Evolutionary conservation across 2,797 vertebrate genomes (phyloP).

Genomic region (Coendou prehensilis): DNA sequence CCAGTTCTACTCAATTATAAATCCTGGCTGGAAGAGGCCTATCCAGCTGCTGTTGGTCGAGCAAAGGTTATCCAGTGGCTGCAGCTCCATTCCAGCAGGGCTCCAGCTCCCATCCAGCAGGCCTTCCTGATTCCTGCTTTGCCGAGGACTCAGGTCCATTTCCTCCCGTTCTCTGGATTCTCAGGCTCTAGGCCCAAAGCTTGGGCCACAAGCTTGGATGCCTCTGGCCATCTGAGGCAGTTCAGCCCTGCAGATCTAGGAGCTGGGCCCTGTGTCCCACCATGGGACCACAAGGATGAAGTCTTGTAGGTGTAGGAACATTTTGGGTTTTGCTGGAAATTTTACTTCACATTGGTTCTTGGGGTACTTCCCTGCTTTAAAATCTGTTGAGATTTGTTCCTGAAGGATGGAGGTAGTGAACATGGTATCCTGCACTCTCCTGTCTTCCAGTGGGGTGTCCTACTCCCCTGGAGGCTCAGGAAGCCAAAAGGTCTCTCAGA

Average conservation of each 20-base stretch:
- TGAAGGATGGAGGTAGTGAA: not conserved
- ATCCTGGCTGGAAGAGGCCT: not conserved
- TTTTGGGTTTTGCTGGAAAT: not conserved
- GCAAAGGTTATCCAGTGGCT: not conserved
- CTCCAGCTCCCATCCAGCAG: not conserved
- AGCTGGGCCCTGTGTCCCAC: not conserved
- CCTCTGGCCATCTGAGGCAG: too few species aligned
- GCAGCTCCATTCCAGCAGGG: not conserved
- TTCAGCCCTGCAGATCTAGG: not conserved
- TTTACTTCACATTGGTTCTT: not conserved
- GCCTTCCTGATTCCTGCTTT: not conserved
- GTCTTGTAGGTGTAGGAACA: not conserved
- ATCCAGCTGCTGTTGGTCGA: not conserved
- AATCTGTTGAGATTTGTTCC: not conserved
- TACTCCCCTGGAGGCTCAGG: too few species aligned
- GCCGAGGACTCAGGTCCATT: fast-evolving
- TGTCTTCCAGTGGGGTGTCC: not conserved
- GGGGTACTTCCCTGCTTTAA: not conserved
- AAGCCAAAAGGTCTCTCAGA: not conserved
- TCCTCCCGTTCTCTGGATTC: not conserved
- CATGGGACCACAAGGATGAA: not conserved
- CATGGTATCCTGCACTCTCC: not conserved
- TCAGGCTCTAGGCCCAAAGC: not conserved
- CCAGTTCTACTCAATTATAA: not conserved
- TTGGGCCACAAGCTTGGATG: too few species aligned